These are phyloP conservation scores for Oreotrochilus melanogaster DNA, from an alignment of 2,113 vertebrate genomes.

Conservation along the genomic window DNA sequence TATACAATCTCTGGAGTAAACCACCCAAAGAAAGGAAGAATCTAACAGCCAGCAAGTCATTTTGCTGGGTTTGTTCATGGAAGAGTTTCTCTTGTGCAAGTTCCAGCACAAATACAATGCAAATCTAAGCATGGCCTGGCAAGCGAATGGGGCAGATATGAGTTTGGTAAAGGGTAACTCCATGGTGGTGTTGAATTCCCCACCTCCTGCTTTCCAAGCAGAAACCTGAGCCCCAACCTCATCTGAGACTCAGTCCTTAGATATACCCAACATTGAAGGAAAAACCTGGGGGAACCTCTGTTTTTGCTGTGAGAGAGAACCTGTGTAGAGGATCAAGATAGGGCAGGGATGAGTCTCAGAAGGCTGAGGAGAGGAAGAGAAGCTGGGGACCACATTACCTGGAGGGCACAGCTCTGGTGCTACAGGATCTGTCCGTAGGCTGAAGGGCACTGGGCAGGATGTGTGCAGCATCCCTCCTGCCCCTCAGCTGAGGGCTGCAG, in stretches of 20 bases:
- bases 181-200: not conserved
- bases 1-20: not conserved
- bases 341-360: not conserved
- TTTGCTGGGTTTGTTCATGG: not conserved
- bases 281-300: not conserved
- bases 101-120: not conserved
- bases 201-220: not conserved
- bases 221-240: not conserved
- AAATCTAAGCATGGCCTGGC: not conserved
- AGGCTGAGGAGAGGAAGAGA: not conserved
- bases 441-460: not conserved
- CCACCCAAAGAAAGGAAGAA: not conserved
- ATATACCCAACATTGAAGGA: not conserved
- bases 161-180: not conserved
- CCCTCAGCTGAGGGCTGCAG: not conserved
- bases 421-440: not conserved
- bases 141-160: not conserved
- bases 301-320: not conserved
- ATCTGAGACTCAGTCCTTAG: not conserved
- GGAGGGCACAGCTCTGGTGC: not conserved
- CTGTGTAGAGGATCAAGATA: fast-evolving
- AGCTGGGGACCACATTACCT: not conserved
- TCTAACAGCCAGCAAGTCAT: not conserved
- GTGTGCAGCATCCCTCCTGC: not conserved
- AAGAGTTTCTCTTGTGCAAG: not conserved